A percentile compares a stretch with the other conserved stretches of the same genome.
These are phyloP conservation scores for Platysteira castanea DNA, from an alignment of 2,113 vertebrate species.

Conservation along the genomic window DNA sequence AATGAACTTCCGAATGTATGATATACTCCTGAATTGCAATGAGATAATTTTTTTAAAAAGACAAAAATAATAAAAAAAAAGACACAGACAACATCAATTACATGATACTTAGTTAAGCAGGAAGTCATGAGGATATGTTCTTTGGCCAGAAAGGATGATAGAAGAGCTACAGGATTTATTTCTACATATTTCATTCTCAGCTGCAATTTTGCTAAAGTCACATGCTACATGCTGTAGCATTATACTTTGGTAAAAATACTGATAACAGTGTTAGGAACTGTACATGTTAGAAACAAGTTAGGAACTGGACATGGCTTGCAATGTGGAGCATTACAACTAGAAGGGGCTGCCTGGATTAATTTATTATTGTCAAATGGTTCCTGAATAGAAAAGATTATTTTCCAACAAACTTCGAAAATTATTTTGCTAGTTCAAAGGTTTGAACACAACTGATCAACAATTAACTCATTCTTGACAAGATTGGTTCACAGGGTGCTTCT, in stretches of 20 bases:
- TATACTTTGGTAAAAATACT: background rate
- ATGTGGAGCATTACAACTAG: background rate
- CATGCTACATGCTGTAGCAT: background rate
- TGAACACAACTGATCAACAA: background rate
- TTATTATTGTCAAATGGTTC: background rate
- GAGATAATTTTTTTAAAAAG: background rate
- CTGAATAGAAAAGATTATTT: background rate
- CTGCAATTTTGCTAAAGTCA: background rate
- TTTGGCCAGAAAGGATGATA: background rate
- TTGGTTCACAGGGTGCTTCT: background rate
- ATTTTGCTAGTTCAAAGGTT: background rate
- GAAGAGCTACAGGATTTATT: background rate
- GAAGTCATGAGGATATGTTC: background rate
- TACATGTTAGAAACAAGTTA: background rate
- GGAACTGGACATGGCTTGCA: background rate
- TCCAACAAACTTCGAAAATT: background rate
- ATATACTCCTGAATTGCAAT: background rate
- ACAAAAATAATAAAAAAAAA: background rate
- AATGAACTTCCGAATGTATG: background rate
- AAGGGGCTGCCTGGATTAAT: fast-evolving
- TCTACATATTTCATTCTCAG: background rate
- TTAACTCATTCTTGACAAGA: background rate
- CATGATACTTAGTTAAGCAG: background rate
- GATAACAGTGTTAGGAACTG: background rate
- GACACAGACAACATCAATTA: background rate